These are phyloP conservation scores for Microcebus tavaratra DNA, from an alignment of 2,113 vertebrate species.

Conservation along the genomic window DNA sequence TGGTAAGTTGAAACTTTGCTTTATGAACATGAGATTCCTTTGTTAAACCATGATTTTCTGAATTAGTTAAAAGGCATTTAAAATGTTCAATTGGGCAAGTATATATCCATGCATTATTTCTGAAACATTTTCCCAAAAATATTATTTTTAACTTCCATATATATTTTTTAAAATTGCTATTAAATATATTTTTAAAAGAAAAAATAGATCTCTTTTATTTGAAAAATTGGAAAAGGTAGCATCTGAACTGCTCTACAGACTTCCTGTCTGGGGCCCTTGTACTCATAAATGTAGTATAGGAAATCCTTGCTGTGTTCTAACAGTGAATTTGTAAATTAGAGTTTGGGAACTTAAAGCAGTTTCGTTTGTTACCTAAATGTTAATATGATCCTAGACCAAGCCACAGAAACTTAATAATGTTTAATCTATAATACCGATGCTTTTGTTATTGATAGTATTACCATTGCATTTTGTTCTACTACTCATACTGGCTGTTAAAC, in stretches of 20 bases:
- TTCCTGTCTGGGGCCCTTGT: background rate
- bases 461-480: background rate
- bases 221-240: background rate
- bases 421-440: background rate
- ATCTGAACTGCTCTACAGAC: background rate
- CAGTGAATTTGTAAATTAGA: background rate
- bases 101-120: background rate
- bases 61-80: background rate
- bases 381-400: background rate
- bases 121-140: constrained; percentile 28
- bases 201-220: background rate
- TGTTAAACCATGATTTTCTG: background rate
- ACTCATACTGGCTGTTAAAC: background rate
- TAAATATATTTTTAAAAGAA: background rate
- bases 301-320: background rate
- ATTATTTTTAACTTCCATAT: background rate
- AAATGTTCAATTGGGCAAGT: background rate
- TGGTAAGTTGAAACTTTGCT: constrained; percentile 86
- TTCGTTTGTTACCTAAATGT: background rate
- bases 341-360: background rate
- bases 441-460: background rate
- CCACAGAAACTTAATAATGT: background rate
- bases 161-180: background rate
- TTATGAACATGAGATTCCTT: background rate
- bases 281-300: background rate